phyloP scores from a whole-genome alignment of 2,888 invertebrate genomes.

The Ormia ochracea region DNA sequence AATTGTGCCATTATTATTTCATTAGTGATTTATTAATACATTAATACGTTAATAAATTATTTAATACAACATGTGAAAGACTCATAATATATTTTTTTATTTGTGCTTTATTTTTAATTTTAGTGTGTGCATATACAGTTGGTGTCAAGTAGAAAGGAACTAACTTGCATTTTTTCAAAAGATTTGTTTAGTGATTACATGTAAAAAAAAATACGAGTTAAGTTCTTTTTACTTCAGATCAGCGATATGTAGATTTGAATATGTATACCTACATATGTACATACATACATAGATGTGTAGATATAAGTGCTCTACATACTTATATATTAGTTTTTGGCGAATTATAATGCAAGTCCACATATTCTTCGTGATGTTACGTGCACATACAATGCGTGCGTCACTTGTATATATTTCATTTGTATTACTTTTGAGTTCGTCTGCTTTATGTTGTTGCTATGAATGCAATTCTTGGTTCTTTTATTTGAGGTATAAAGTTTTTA shows the following conservation, averaged over 20 bases:
- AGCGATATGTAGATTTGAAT: too few species aligned
- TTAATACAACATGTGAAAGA: conserved; percentile 33
- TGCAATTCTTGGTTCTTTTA: too few species aligned
- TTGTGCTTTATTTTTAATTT: background rate
- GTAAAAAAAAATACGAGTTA: too few species aligned
- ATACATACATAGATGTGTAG: too few species aligned
- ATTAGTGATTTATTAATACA: conserved; percentile 44
- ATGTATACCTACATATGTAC: too few species aligned
- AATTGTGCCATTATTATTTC: conserved; percentile 30
- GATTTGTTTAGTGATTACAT: too few species aligned
- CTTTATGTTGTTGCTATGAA: conserved; percentile 11
- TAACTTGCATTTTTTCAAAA: too few species aligned
- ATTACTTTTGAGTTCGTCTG: background rate
- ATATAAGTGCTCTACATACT: too few species aligned
- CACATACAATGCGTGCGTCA: background rate
- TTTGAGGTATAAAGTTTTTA: conserved; percentile 28
- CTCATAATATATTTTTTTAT: conserved; percentile 14
- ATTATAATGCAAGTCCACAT: conserved; percentile 9
- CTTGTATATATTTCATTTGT: conserved; percentile 31
- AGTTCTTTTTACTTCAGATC: too few species aligned
- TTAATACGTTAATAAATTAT: conserved; percentile 40
- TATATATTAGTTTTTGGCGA: too few species aligned
- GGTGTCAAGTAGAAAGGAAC: too few species aligned
- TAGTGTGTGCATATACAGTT: background rate
- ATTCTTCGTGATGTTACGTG: background rate